Percentiles rank a stretch among this genome's conserved stretches.
These are phyloP conservation scores for Nemurella pictetii DNA, from an alignment of 2,888 invertebrate species.

Conservation along the genomic window DNA sequence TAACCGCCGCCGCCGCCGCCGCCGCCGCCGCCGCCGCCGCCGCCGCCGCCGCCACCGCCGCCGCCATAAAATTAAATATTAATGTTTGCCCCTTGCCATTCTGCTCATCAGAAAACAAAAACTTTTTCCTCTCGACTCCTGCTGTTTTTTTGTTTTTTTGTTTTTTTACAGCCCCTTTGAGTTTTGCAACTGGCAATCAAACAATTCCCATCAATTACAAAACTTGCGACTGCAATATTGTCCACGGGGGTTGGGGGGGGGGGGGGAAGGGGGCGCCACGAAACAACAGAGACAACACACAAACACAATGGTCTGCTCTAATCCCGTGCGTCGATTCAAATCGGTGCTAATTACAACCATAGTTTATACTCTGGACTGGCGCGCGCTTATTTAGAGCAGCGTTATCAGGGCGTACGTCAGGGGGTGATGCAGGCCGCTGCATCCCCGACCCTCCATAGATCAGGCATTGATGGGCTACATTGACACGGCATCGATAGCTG, in stretches of 20 bases:
- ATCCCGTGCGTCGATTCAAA: neutral
- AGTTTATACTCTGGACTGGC: neutral
- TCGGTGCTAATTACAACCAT: constrained; percentile 1
- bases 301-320: too few species aligned
- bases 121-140: neutral
- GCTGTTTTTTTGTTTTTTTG: too few species aligned
- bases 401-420: neutral
- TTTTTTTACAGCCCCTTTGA: neutral
- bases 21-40: too few species aligned
- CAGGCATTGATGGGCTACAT: neutral
- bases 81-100: neutral
- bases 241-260: too few species aligned
- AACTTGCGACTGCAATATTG: neutral
- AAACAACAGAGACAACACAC: too few species aligned
- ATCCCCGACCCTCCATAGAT: neutral
- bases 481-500: neutral
- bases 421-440: neutral
- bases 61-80: neutral
- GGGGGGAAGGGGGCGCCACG: too few species aligned
- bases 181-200: neutral
- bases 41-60: too few species aligned
- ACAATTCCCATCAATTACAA: neutral
- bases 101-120: neutral
- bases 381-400: neutral
- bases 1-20: too few species aligned